Conservation (phyloP, 2,797 vertebrate genomes). For the Labroides dimidiatus region DNA sequence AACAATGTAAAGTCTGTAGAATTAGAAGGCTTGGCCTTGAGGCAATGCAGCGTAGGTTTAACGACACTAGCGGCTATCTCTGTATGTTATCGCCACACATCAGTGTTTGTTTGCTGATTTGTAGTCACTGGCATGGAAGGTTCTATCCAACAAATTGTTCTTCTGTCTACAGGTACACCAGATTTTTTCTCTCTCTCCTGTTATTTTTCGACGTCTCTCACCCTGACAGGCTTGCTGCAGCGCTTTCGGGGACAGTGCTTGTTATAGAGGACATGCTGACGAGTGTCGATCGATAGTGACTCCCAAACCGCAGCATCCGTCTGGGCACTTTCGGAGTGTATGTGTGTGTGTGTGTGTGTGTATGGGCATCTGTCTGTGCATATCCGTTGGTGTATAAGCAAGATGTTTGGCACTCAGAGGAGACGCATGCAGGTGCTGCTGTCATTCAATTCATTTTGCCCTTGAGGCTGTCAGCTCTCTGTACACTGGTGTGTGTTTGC, state of each 20-base stretch:
- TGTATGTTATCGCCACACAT: neutral
- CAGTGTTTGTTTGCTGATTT: constrained; percentile 14
- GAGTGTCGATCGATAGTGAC: constrained; percentile 75
- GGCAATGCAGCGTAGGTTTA: constrained; percentile 22
- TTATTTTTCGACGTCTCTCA: constrained; percentile 23
- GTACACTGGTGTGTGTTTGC: constrained; percentile 4
- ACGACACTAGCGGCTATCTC: neutral
- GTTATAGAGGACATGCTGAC: constrained; percentile 82
- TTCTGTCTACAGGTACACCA: constrained; percentile 13
- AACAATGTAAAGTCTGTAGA: constrained; percentile 7
- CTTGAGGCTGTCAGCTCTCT: constrained; percentile 65
- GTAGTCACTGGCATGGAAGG: constrained; percentile 6
- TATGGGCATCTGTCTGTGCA: constrained; percentile 24
- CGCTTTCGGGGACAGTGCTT: constrained; percentile 76
- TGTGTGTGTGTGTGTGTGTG: constrained; percentile 17
- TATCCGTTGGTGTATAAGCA: constrained; percentile 44
- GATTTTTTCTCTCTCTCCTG: neutral
- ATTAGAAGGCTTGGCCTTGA: constrained; percentile 32
- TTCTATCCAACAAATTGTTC: constrained; percentile 33
- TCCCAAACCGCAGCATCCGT: constrained; percentile 66
- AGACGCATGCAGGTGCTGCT: constrained; percentile 52
- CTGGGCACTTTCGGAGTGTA: constrained; percentile 39
- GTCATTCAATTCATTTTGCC: constrained; percentile 65
- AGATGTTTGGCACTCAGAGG: constrained; percentile 49
- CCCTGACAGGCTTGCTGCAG: constrained; percentile 70